phyloP scores from a whole-genome alignment of 2,113 vertebrate genomes.

The Tautogolabrus adspersus region DNA sequence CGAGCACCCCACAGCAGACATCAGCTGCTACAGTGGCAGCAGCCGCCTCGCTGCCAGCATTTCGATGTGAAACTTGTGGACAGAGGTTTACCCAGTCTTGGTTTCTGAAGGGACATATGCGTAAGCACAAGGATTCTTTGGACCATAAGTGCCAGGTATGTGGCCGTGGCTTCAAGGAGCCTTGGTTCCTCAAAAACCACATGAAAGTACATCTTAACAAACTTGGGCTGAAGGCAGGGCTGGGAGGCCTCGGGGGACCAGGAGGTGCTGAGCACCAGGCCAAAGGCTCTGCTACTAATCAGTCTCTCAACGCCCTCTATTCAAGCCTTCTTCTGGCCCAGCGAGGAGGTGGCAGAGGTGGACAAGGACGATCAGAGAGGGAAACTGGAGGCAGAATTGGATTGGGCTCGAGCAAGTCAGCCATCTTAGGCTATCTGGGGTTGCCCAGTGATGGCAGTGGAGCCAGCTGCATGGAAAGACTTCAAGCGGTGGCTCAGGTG shows the following conservation, averaged over 20 bases:
- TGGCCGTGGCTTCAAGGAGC: slow-evolving; percentile 94
- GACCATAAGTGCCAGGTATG: slow-evolving; percentile 95
- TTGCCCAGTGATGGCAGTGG: slow-evolving; percentile 85
- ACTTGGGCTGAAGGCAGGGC: slow-evolving; percentile 84
- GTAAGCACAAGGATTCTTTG: slow-evolving; percentile 94
- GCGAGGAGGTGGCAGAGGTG: slow-evolving; percentile 71
- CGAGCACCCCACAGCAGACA: slow-evolving; percentile 52
- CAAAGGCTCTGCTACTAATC: slow-evolving; percentile 74
- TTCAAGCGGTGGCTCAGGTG: slow-evolving; percentile 88
- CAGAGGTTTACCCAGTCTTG: slow-evolving; percentile 95
- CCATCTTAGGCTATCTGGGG: slow-evolving; percentile 87
- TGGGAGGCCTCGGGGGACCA: slow-evolving; percentile 65
- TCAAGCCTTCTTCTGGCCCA: slow-evolving; percentile 88
- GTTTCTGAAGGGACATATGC: slow-evolving; percentile 96
- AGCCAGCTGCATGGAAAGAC: slow-evolving; percentile 88
- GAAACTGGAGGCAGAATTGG: slow-evolving; percentile 53
- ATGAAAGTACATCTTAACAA: slow-evolving; percentile 97
- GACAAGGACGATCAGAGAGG: slow-evolving; percentile 63
- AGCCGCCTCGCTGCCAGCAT: slow-evolving; percentile 82
- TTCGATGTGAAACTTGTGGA: slow-evolving; percentile 91
- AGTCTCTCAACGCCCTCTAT: slow-evolving; percentile 88
- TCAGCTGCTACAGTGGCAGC: slow-evolving; percentile 54
- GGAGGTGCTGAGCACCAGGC: slow-evolving; percentile 63
- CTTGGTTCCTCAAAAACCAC: slow-evolving; percentile 97
- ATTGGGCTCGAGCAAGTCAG: slow-evolving; percentile 80